phyloP scores from a whole-genome alignment of 2,888 invertebrate genomes.

The Cetonia aurata region DNA sequence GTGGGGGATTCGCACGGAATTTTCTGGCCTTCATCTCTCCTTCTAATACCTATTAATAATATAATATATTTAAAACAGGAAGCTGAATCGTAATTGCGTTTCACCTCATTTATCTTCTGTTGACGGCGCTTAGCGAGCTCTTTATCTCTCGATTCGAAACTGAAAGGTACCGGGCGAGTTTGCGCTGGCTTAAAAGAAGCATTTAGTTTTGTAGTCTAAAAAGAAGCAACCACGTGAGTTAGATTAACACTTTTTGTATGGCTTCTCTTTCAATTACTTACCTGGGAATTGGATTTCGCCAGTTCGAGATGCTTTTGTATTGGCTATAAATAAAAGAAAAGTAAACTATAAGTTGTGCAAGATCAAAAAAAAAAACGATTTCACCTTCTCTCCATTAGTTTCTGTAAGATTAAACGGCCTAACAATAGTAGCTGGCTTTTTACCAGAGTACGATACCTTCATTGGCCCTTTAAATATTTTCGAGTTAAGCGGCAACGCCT shows the following conservation, averaged over 20 bases:
- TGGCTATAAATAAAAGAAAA: constrained; percentile 8
- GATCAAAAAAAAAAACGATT: neutral
- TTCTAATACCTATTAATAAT: constrained; percentile 65
- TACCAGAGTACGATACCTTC: constrained; percentile 67
- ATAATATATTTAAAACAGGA: constrained; percentile 13
- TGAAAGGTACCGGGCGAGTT: constrained; percentile 70
- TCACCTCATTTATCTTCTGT: constrained; percentile 70
- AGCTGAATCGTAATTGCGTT: neutral
- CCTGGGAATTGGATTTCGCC: neutral
- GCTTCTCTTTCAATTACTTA: neutral
- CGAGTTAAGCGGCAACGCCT: constrained; percentile 75
- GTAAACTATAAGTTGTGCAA: neutral
- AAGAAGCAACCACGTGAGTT: neutral
- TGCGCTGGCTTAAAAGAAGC: constrained; percentile 64
- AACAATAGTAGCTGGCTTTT: constrained; percentile 72
- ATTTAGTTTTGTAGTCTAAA: constrained; percentile 8
- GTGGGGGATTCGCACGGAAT: constrained; percentile 80
- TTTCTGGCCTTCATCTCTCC: constrained; percentile 72
- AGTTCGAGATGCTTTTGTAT: neutral
- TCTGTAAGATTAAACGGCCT: constrained; percentile 77
- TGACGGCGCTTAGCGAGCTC: constrained; percentile 71
- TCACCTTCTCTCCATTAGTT: constrained; percentile 58
- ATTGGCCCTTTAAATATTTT: constrained; percentile 71
- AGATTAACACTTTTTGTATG: neutral
- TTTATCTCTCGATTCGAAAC: constrained; percentile 77